Conservation (phyloP, 2,113 vertebrate genomes). For the Eonycteris spelaea region DNA sequence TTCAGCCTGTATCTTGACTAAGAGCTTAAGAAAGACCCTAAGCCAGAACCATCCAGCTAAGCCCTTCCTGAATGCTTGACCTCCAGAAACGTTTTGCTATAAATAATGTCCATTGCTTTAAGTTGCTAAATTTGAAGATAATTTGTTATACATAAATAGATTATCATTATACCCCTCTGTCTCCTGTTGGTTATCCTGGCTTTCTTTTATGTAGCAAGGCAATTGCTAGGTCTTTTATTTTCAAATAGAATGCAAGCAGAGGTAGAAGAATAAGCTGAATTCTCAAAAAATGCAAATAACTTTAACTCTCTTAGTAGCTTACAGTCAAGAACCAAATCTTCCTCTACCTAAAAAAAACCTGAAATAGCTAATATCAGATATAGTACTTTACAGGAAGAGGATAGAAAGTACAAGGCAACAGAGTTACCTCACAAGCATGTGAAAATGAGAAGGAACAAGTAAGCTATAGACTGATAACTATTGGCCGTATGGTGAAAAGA, state of each 20-base stretch:
- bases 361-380: neutral
- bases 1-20: fast-evolving
- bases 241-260: neutral
- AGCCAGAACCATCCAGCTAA: neutral
- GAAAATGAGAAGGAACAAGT: neutral
- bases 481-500: neutral
- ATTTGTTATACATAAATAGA: neutral
- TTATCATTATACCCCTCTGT: neutral
- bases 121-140: neutral
- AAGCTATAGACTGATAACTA: neutral
- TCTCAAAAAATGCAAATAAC: neutral
- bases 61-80: neutral
- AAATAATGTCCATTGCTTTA: neutral
- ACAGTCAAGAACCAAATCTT: neutral
- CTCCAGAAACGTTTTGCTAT: neutral
- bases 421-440: neutral
- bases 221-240: neutral
- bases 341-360: neutral
- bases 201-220: neutral
- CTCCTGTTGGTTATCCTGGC: neutral
- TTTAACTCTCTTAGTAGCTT: neutral
- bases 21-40: neutral
- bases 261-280: neutral
- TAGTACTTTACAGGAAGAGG: neutral
- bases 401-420: neutral